Base-by-base conservation (phyloP, 2,797 vertebrate genomes). In the Caiman crocodilus region DNA sequence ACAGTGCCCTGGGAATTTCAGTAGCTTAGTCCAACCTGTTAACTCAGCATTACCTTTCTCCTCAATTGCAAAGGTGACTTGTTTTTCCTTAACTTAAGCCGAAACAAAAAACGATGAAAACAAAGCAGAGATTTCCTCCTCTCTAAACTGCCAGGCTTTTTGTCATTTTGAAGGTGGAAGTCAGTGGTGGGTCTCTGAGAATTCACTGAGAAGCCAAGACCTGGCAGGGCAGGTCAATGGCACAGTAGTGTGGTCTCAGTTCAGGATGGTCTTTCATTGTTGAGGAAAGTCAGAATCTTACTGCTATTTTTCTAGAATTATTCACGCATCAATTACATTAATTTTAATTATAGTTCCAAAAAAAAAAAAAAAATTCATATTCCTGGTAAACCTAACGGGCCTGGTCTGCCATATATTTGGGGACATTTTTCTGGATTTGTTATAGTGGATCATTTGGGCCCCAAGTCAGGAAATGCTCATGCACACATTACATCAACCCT, bases 191-290 rank as follows among this genome's bases (percentile, higher is more conserved):
- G 28, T 2, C 12, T 26, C 59, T 3, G 23, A 50, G 56, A 13
- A 28, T 42, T 25, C 28, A 32, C 59, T 63, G 32, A 26, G 28
- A 35, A 26, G 18, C 32, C 55, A 76, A 76, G 74, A 28, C 55
- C 14, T 2, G 6, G 28, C 50, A 77, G 28, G 10, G 14, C 5
- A 25, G 4, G 7, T 56, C 5, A 84, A 17, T 3, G 26, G 1
- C 57, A 20, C 7, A 2, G 1, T 10, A 2, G 1, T 20, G 50
- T 30, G 2, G n/a, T 58, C 6, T 28, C 63, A 4, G 4, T 6
- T 20, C 63, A 4, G 6, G 26, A 4, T 4, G 16, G 4, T 26
- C 21, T 42, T 23, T 26, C n/a, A 6, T 26, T 59, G 64, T 2
- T 14, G 26, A 14, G 55, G 15, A 1, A 14, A 12, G 84, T 2